Evolutionary conservation across 2,888 invertebrate genomes (phyloP).

Genomic region (Tyria jacobaeae): DNA sequence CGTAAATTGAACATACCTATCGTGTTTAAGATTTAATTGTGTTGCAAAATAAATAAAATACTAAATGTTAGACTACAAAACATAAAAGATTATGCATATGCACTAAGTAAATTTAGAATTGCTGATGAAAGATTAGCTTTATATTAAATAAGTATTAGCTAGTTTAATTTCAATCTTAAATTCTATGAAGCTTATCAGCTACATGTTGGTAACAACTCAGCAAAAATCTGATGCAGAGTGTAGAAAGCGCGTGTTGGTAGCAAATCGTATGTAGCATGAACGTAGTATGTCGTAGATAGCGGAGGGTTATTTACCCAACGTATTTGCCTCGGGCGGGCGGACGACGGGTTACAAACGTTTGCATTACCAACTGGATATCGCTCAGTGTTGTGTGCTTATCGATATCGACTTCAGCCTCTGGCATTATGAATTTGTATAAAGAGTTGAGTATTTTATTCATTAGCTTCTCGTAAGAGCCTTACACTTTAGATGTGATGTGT

Average conservation of each 20-base stretch:
- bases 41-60: no score
- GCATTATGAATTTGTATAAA: background rate
- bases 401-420: slow-evolving; percentile 33
- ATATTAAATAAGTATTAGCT: background rate
- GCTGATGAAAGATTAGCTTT: background rate
- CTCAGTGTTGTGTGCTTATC: slow-evolving; percentile 58
- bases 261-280: slow-evolving; percentile 39
- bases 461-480: no score
- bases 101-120: background rate
- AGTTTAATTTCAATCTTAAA: background rate
- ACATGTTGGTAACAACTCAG: background rate
- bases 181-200: background rate
- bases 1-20: background rate
- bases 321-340: slow-evolving; percentile 74
- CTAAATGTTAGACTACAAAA: no score
- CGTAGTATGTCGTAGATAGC: slow-evolving; percentile 38
- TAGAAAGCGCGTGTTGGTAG: slow-evolving; percentile 23
- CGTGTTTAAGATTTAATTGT: no score
- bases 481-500: no score
- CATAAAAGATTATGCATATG: background rate
- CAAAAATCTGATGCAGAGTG: slow-evolving; percentile 11
- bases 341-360: slow-evolving; percentile 80
- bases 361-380: slow-evolving; percentile 81
- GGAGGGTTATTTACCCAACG: slow-evolving; percentile 70
- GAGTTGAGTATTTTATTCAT: no score